Base-by-base conservation (phyloP, 2,888 invertebrate genomes). In the Sisyra terminalis region DNA sequence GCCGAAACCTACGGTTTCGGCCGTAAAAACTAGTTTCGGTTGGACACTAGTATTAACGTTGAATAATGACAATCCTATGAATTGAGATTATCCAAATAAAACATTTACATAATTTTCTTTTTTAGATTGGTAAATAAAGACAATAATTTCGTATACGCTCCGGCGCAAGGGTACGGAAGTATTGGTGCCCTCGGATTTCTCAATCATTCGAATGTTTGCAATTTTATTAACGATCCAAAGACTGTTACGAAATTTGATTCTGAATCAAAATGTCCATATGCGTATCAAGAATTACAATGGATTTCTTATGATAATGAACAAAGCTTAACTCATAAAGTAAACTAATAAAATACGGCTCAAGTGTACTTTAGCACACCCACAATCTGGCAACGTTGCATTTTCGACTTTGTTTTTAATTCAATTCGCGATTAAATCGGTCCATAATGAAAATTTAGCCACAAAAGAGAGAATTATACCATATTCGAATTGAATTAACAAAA, bases 231-330 rank as follows among this genome's bases (percentile, higher is more conserved):
- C 9, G 57, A 58, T 9, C 58, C 61, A 42, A 71, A 71, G 31
- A 69, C 75, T 2, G 61, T 64, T 1, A 63, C 65, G 5, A 60
- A 73, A 30, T 81, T 75, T 53, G 84, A 88, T 52, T 58, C 66
- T 7, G 71, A 74, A 31, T 75, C 80, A 5, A 72, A 71, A 53
- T 87, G 86, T 34, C 87, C 90, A 0, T 92, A 83, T 61, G 67
- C 82, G 6, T 77, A 71, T 51, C 70, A 70, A 46, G 64, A 66
- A 39, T 61, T 60, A 11, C 81, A 89, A 51, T 92, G 92, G 92
- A 69, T 88, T 35, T 86, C 88, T 0, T 89, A 75, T 56, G 90
- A 90, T 47, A 72, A 80, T 52, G 66, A 70, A 17, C 58, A 66
- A 39, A 89, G 88, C 59, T 67, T 85, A 2, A 64, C 63, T 42